Percentiles rank a stretch among this genome's conserved stretches.
phyloP scores from a whole-genome alignment of 2,113 vertebrate species.

The Poecile atricapillus region DNA sequence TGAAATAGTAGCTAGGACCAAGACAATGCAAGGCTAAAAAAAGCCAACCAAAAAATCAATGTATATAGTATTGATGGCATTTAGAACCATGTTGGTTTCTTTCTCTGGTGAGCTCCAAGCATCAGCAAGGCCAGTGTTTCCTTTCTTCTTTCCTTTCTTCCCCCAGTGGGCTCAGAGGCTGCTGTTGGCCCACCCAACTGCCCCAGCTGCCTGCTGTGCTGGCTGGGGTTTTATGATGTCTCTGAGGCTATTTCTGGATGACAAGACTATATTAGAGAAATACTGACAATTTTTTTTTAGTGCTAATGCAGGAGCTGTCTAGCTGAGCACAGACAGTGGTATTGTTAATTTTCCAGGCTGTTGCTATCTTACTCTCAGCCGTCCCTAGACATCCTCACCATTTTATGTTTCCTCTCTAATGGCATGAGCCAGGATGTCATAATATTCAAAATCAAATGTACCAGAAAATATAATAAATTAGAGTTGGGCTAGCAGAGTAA shows the following conservation, averaged over 20 bases:
- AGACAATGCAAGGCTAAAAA: neutral
- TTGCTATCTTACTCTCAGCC: slow-evolving; percentile 22
- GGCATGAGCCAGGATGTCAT: slow-evolving; percentile 43
- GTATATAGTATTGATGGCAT: neutral
- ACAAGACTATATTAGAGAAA: neutral
- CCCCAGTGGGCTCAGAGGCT: neutral
- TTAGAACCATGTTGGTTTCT: rapidly evolving
- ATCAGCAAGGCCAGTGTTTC: neutral
- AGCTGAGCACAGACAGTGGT: neutral
- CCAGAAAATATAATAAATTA: slow-evolving; percentile 71
- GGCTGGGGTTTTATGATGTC: neutral
- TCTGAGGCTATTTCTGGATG: neutral
- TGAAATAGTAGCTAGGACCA: neutral
- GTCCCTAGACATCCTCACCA: slow-evolving; percentile 3
- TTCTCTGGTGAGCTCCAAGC: neutral
- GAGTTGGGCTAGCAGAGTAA: slow-evolving; percentile 43
- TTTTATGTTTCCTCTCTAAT: slow-evolving; percentile 62
- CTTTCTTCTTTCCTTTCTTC: neutral
- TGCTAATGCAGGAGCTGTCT: neutral
- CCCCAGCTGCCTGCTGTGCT: neutral
- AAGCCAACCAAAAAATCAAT: neutral
- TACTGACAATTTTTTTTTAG: neutral
- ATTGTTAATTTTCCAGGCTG: slow-evolving; percentile 61
- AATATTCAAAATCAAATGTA: slow-evolving; percentile 68
- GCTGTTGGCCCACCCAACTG: rapidly evolving